phyloP scores from a whole-genome alignment of 2,797 vertebrate genomes.

The Aplochiton taeniatus region DNA sequence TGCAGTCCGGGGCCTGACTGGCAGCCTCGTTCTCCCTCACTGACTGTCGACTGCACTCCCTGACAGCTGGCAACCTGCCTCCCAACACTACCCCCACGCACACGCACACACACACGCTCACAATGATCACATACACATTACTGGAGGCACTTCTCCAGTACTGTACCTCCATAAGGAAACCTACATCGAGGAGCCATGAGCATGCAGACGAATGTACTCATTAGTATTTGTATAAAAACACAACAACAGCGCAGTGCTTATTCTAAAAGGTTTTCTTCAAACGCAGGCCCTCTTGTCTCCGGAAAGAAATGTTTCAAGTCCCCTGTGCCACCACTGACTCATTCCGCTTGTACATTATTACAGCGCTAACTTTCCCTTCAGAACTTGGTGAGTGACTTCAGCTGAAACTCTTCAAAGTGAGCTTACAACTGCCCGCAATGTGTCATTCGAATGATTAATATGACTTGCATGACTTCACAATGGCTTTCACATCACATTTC shows the following conservation, averaged over 20 bases:
- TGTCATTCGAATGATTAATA: constrained; percentile 62
- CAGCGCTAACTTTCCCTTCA: constrained; percentile 1
- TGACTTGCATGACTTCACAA: constrained; percentile 55
- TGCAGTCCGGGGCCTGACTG: constrained; percentile 65
- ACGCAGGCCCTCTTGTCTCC: no score
- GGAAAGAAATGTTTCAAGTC: no score
- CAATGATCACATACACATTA: constrained; percentile 6
- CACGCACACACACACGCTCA: constrained; percentile 12
- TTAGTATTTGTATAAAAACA: no score
- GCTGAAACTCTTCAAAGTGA: constrained; percentile 43
- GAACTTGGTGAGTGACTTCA: constrained; percentile 33
- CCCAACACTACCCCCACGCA: constrained; percentile 37
- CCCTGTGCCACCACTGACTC: no score
- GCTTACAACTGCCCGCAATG: constrained; percentile 43
- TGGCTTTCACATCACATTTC: constrained; percentile 66
- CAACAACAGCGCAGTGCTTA: no score
- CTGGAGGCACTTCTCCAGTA: background rate
- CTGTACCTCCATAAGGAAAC: no score
- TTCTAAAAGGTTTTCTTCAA: no score
- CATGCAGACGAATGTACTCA: no score
- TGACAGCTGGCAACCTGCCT: constrained; percentile 69
- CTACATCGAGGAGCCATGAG: no score
- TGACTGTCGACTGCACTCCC: constrained; percentile 64
- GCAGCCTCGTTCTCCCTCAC: constrained; percentile 71
- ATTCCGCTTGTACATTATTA: constrained; percentile 21